Percentiles rank a stretch among this genome's conserved stretches.
These are phyloP conservation scores for Urophycis tenuis DNA, from an alignment of 2,797 vertebrate genomes.

Conservation along the genomic window DNA sequence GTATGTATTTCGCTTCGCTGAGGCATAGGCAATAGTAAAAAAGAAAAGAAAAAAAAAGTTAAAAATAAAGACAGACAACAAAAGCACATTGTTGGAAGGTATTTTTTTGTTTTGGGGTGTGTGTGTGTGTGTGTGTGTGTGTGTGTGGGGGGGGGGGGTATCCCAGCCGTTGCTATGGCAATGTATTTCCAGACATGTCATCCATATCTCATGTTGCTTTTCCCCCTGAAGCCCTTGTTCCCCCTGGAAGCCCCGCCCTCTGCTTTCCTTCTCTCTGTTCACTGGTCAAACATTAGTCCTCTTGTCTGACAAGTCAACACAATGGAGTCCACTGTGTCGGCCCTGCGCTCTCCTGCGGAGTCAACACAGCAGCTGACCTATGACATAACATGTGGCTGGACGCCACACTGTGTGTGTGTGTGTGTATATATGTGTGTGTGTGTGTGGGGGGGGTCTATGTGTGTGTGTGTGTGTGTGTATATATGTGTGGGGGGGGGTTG, in stretches of 20 bases:
- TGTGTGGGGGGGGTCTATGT: too few species aligned
- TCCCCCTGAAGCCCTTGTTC: neutral
- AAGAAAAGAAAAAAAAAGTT: neutral
- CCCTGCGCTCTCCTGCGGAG: neutral
- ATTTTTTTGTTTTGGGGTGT: neutral
- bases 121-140: too few species aligned
- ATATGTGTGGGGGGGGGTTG: too few species aligned
- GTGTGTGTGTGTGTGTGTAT: too few species aligned
- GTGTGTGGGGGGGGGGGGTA: neutral
- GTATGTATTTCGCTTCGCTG: neutral
- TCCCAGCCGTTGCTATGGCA: neutral
- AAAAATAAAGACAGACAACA: neutral
- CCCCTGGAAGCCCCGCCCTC: neutral
- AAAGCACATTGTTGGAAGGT: neutral
- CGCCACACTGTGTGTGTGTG: too few species aligned
- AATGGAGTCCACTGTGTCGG: neutral
- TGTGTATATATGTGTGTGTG: too few species aligned
- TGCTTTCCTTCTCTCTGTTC: neutral
- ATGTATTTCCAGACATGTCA: neutral
- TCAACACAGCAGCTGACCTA: slow-evolving; percentile 1
- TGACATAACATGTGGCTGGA: neutral
- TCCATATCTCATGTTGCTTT: neutral
- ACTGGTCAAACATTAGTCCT: neutral
- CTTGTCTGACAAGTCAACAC: neutral
- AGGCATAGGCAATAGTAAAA: neutral